Evolutionary conservation across 2,797 vertebrate species (phyloP).

Genomic region (Melanotaenia trifasciata): DNA sequence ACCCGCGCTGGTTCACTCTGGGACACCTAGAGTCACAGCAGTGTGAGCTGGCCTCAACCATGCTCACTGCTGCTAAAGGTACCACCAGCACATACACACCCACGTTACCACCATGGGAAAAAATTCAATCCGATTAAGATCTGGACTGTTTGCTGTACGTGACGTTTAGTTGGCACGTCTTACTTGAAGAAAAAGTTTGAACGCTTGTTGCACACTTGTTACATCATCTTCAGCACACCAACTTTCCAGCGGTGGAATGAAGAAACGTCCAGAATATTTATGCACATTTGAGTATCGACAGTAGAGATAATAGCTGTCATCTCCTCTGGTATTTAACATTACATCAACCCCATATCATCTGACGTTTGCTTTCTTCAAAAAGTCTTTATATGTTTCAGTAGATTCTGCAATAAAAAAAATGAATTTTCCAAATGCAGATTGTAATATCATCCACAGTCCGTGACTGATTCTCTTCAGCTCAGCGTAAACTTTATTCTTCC

Average conservation of each 20-base stretch:
- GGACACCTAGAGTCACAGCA: slow-evolving; percentile 98
- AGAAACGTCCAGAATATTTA: neutral
- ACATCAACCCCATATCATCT: neutral
- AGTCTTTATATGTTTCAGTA: neutral
- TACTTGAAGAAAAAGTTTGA: neutral
- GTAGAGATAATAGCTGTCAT: neutral
- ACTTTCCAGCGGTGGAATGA: neutral
- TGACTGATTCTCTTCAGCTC: neutral
- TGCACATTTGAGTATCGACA: neutral
- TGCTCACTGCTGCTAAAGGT: slow-evolving; percentile 93
- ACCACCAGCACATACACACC: neutral
- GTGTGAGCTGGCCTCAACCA: slow-evolving; percentile 97
- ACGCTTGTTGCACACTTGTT: neutral
- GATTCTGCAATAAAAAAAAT: neutral
- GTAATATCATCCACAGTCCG: neutral
- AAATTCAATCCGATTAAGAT: neutral
- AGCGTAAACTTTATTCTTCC: neutral
- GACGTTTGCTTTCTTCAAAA: neutral
- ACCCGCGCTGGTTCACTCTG: slow-evolving; percentile 98
- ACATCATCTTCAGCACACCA: neutral
- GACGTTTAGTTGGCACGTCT: neutral
- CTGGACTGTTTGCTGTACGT: neutral
- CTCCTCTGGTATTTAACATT: neutral
- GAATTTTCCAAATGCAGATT: neutral
- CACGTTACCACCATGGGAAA: neutral